A percentile compares a stretch with the other conserved stretches of the same genome.
These are phyloP conservation scores for Habrosyne pyritoides DNA, from an alignment of 2,888 invertebrate species.

Conservation along the genomic window DNA sequence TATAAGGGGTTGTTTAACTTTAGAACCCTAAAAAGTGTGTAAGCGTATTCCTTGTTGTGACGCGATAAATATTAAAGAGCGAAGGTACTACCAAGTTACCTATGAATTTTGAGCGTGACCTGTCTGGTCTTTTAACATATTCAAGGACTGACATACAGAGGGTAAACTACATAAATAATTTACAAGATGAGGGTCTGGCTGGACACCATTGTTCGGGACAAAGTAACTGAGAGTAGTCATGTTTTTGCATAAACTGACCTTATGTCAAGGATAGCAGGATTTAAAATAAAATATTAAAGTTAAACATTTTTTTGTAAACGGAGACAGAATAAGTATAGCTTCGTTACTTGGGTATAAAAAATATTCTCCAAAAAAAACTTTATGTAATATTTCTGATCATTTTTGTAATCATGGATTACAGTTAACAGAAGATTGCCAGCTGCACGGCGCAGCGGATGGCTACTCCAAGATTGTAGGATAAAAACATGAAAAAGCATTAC, in stretches of 20 bases:
- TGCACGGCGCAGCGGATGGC: conserved; percentile 13
- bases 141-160: conserved; percentile 40
- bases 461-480: conserved; percentile 18
- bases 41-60: conserved; percentile 17
- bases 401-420: not conserved
- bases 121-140: conserved; percentile 44
- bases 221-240: conserved; percentile 26
- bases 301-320: too few species aligned
- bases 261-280: conserved; percentile 38
- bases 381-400: too few species aligned
- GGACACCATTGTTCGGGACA: conserved; percentile 22
- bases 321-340: too few species aligned
- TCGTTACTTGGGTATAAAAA: too few species aligned
- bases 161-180: conserved; percentile 30
- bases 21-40: too few species aligned
- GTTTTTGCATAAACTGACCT: conserved; percentile 36
- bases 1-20: too few species aligned
- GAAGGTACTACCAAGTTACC: conserved; percentile 23
- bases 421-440: not conserved
- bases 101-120: conserved; percentile 61
- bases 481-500: conserved; percentile 37
- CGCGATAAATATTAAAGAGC: conserved; percentile 57
- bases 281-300: too few species aligned
- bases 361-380: too few species aligned
- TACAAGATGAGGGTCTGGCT: conserved; percentile 18